phyloP scores from a whole-genome alignment of 2,888 invertebrate genomes.

The Drosophila koepferae region DNA sequence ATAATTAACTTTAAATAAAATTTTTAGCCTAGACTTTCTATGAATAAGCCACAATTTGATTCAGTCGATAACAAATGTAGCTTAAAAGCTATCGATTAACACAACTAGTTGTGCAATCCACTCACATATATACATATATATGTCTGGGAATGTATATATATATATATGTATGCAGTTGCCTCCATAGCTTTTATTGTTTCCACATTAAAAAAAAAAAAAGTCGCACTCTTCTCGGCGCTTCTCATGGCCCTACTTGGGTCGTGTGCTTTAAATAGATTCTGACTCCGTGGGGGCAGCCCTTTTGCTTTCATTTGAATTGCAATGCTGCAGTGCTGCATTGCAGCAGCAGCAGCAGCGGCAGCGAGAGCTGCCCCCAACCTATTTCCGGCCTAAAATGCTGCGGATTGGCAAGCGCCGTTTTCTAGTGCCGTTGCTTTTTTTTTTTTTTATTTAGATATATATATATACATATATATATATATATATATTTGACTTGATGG shows the following conservation, averaged over 20 bases:
- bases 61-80: not conserved
- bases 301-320: constrained; percentile 50
- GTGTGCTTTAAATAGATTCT: constrained; percentile 51
- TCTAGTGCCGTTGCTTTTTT: too few species aligned
- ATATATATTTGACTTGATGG: constrained; percentile 18
- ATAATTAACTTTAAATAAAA: not conserved
- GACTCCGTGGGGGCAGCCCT: constrained; percentile 30
- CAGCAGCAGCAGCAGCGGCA: constrained; percentile 25
- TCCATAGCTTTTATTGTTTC: constrained; percentile 44
- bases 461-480: not conserved
- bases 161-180: not conserved
- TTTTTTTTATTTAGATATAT: constrained; percentile 12
- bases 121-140: not conserved
- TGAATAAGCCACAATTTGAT: not conserved
- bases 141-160: not conserved
- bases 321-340: constrained; percentile 29
- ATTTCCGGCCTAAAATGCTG: constrained; percentile 49
- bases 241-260: constrained; percentile 18
- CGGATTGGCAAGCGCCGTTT: constrained; percentile 60
- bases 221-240: constrained; percentile 32
- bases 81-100: not conserved
- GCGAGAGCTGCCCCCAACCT: constrained; percentile 38
- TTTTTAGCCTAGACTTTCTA: not conserved
- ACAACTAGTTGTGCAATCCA: not conserved
- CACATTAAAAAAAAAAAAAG: constrained; percentile 20